A percentile compares a stretch with the other conserved stretches of the same genome.
Evolutionary conservation across 2,113 vertebrate species (phyloP).

Genomic region (Dicerorhinus sumatrensis): DNA sequence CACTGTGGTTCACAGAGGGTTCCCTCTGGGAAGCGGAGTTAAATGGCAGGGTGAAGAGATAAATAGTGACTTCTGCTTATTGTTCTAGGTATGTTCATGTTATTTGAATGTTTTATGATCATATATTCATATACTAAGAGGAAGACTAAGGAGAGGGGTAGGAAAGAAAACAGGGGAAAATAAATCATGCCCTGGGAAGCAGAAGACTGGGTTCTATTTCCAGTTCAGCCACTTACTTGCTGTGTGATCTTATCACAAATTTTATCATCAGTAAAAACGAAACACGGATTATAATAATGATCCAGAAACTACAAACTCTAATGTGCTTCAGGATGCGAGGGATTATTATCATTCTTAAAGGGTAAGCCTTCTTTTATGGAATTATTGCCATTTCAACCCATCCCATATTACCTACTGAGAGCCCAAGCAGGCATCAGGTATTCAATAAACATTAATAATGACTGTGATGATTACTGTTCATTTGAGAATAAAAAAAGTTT

Average conservation of each 20-base stretch:
- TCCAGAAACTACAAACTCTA: slow-evolving; percentile 17
- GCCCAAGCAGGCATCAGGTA: background rate
- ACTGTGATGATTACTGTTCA: slow-evolving; percentile 17
- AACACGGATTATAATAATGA: background rate
- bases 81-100: background rate
- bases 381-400: slow-evolving; percentile 24
- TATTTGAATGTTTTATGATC: slow-evolving; percentile 44
- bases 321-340: background rate
- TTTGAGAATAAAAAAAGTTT: slow-evolving; percentile 48
- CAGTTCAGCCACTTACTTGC: background rate
- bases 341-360: background rate
- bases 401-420: background rate
- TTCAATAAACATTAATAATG: slow-evolving; percentile 43
- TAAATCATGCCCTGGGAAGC: background rate
- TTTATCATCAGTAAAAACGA: background rate
- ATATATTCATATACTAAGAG: background rate
- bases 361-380: background rate
- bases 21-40: background rate
- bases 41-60: background rate
- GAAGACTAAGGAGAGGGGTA: background rate
- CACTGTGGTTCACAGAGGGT: no score
- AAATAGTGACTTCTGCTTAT: slow-evolving; percentile 24
- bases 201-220: slow-evolving; percentile 13
- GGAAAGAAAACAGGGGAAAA: background rate
- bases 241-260: slow-evolving; percentile 33